A percentile compares a stretch with the other conserved stretches of the same genome.
phyloP scores from a whole-genome alignment of 30 jellyfish, hydroid and myxozoan genomes.

The Nemopilema nomurai region DNA sequence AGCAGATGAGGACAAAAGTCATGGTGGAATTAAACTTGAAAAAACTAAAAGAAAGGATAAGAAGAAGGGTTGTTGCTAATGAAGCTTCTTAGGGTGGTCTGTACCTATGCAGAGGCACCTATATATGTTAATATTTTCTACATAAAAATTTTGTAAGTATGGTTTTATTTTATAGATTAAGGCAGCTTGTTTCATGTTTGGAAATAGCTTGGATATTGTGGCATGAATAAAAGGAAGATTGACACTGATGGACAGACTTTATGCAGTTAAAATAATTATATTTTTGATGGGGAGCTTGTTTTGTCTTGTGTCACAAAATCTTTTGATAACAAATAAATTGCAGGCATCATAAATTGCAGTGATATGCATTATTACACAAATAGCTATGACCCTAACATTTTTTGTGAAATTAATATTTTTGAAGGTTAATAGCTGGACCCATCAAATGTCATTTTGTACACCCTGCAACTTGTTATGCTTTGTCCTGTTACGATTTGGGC shows the following conservation, averaged over 20 bases:
- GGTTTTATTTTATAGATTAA: not conserved
- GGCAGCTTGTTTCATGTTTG: not conserved
- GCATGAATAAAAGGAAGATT: not conserved
- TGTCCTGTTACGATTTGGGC: too few species aligned
- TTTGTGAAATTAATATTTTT: too few species aligned
- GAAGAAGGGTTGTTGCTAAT: constrained; percentile 84
- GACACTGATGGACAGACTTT: not conserved
- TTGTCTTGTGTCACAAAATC: too few species aligned
- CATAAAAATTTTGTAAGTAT: constrained; percentile 1
- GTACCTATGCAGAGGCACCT: not conserved
- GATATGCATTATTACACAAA: too few species aligned
- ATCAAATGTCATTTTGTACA: too few species aligned
- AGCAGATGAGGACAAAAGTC: constrained; percentile 81
- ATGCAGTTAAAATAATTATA: too few species aligned
- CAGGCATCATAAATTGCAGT: too few species aligned
- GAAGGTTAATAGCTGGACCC: too few species aligned
- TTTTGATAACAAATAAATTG: not conserved
- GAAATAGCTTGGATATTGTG: not conserved
- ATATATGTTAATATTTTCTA: not conserved
- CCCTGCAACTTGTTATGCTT: too few species aligned
- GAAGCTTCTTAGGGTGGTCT: not conserved
- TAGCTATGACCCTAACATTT: too few species aligned
- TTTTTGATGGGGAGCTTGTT: not conserved
- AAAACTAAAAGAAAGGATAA: constrained; percentile 54
- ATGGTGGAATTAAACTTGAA: constrained; percentile 87